Base-by-base conservation (phyloP, 2,113 vertebrate genomes). In the Eudyptes chrysolophus region DNA sequence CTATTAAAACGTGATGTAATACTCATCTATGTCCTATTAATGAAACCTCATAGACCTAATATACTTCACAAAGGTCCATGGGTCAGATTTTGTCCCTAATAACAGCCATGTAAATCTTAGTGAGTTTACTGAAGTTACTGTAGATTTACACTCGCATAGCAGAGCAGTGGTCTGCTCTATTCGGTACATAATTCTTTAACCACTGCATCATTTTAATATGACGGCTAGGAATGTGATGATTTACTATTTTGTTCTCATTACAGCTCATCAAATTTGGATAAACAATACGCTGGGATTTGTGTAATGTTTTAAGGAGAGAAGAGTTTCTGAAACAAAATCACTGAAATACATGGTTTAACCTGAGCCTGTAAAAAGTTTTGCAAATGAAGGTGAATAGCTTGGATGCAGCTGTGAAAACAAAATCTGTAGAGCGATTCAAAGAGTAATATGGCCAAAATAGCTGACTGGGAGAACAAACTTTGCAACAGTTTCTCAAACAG, bases 1-100 rank as follows among this genome's bases (percentile, higher is more conserved):
- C 95, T 72, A 77, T 93, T 85, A 95, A 92, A 92, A 85, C 26
- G 62, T 96, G 87, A 87, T 85, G 66, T 92, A 91, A 94, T 84
- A 40, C 72, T 87, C 12, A 16, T 6, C 62, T 72, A 0, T 71
- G 42, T 90, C 48, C 61, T 87, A 52, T 49, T 79, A 95, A 51
- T 8, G 60, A 69, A 93, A 76, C 34, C 74, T 83, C 66, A 30
- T 21, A 58, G 54, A 54, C 22, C 52, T 92, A 38, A 93, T 85
- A 64, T n/a, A 62, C 70, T 94, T 87, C 66, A 49, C 12, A 26
- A 32, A 85, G 77, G 84, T 83, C 81, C 65, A 1, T 34, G 87
- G 87, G 93, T 92, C 77, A 92, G 66, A 46, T 69, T 91, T 87
- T 49, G 25, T 83, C 49, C 84, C 54, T 68, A 38, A 54, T 52